Evolutionary conservation across 35 echinoderm and acorn worm genomes (phyloP).

Genomic region (Eucidaris tribuloides): DNA sequence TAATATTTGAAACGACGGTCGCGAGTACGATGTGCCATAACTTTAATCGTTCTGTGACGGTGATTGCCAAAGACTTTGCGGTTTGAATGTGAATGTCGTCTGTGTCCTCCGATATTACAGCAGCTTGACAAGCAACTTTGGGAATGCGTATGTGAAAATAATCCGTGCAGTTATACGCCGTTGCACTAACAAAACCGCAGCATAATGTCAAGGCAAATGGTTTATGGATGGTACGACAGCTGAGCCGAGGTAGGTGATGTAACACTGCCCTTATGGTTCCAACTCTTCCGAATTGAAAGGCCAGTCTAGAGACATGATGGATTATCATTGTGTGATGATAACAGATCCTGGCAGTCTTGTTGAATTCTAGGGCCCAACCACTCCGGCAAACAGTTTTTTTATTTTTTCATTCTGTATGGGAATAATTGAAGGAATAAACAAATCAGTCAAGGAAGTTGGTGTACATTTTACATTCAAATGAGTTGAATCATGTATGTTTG

Average conservation of each 20-base stretch:
- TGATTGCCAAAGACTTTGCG: background rate
- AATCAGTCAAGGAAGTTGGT: no score
- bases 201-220: background rate
- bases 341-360: no score
- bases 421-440: no score
- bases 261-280: background rate
- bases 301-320: background rate
- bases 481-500: no score
- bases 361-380: no score
- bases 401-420: no score
- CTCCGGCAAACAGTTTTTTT: no score
- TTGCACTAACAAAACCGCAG: background rate
- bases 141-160: background rate
- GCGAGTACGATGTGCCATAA: background rate
- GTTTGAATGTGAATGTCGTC: background rate
- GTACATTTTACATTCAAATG: no score
- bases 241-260: background rate
- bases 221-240: background rate
- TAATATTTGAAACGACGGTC: background rate
- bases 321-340: background rate
- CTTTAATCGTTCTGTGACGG: background rate
- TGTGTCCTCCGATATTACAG: background rate
- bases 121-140: background rate
- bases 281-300: background rate
- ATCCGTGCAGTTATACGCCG: background rate